Evolutionary conservation across 1,140 invertebrate genomes (phyloP).

Genomic region (Melanaphis sacchari): DNA sequence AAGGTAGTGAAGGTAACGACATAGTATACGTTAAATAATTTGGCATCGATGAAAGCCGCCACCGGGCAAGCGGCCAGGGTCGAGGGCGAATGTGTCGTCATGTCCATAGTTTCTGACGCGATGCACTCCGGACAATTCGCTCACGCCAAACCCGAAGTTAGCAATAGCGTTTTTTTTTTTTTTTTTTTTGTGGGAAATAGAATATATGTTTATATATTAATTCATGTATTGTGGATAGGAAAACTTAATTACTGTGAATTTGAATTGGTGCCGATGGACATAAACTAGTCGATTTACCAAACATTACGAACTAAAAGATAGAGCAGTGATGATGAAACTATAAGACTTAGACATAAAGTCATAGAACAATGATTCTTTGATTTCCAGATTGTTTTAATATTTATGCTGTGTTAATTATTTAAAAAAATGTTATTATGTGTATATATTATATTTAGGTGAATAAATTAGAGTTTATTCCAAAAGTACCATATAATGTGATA

Average conservation of each 20-base stretch:
- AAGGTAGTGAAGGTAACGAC: not conserved
- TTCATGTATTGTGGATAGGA: not conserved
- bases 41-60: not conserved
- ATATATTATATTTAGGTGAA: too few relatives aligned
- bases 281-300: not conserved
- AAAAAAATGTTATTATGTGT: too few relatives aligned
- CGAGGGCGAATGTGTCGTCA: not conserved
- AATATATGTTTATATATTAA: not conserved
- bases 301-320: not conserved
- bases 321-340: not conserved
- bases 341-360: not conserved
- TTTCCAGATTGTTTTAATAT: not conserved
- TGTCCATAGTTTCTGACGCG: not conserved
- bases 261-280: too few relatives aligned
- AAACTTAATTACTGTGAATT: not conserved
- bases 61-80: not conserved
- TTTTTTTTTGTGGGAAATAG: not conserved
- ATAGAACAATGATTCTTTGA: not conserved
- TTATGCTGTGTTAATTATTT: not conserved
- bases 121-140: not conserved
- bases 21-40: constrained; percentile 8
- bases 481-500: too few relatives aligned
- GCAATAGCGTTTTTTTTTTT: not conserved
- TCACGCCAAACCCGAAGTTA: not conserved
- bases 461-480: too few relatives aligned